phyloP scores from a whole-genome alignment of 2,797 vertebrate genomes.

The Coilia nasus region DNA sequence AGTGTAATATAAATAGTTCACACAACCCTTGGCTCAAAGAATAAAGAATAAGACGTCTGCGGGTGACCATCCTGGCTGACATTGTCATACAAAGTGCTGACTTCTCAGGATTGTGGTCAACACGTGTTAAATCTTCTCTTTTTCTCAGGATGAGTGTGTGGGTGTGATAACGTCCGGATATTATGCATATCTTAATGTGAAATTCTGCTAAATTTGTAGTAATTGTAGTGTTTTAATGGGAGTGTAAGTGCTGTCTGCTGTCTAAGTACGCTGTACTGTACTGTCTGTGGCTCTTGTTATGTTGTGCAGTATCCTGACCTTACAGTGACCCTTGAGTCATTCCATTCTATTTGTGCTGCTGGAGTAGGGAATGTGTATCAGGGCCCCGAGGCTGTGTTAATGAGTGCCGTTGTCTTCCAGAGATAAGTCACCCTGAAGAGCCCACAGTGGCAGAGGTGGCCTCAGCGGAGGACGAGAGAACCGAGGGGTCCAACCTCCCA shows the following conservation, averaged over 20 bases:
- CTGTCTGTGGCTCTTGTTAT: not conserved
- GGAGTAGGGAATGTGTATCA: slow-evolving; percentile 1
- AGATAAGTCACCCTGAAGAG: slow-evolving; percentile 57
- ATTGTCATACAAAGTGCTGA: not conserved
- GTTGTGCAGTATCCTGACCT: not conserved
- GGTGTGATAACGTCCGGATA: not conserved
- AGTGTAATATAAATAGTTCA: not conserved
- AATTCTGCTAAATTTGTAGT: not conserved
- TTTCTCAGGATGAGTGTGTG: not conserved
- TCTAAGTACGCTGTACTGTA: not conserved
- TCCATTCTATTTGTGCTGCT: not conserved
- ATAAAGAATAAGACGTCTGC: not conserved
- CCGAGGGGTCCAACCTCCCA: slow-evolving; percentile 13
- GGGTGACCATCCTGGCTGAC: not conserved
- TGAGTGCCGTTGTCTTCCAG: slow-evolving; percentile 29
- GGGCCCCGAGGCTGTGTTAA: not conserved
- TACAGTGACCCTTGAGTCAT: not conserved
- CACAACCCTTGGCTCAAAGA: not conserved
- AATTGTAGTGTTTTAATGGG: not conserved
- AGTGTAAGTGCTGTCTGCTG: not conserved
- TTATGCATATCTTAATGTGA: not conserved
- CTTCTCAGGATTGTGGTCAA: no score
- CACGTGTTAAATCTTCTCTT: not conserved
- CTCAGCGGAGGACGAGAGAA: not conserved
- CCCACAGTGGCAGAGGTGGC: slow-evolving; percentile 26